These are phyloP conservation scores for Metaphire vulgaris DNA, from an alignment of 1,140 invertebrate genomes.

Conservation along the genomic window DNA sequence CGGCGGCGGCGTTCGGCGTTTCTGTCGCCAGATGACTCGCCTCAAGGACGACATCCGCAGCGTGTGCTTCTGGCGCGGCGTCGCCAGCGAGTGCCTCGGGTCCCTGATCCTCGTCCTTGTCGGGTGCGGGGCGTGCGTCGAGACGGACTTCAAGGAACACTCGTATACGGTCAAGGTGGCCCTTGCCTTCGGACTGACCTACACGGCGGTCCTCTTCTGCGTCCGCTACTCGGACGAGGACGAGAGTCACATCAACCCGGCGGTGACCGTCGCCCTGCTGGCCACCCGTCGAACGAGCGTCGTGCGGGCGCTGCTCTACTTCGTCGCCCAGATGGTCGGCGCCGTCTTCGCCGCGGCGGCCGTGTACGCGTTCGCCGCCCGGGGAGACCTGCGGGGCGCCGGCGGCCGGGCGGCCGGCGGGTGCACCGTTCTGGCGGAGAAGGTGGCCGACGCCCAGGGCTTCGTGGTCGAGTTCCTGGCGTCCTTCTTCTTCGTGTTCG, in stretches of 20 bases:
- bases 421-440: slow-evolving; percentile 12
- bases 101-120: slow-evolving; percentile 74
- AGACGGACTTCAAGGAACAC: slow-evolving; percentile 38
- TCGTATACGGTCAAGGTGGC: slow-evolving; percentile 65
- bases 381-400: not conserved
- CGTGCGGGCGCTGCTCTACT: slow-evolving; percentile 61
- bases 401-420: not conserved
- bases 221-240: slow-evolving; percentile 75
- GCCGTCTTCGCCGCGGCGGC: slow-evolving; percentile 66
- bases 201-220: slow-evolving; percentile 57
- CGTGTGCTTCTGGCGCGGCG: slow-evolving; percentile 65
- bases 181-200: slow-evolving; percentile 73
- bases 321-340: slow-evolving; percentile 68
- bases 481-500: slow-evolving; percentile 23
- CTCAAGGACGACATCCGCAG: slow-evolving; percentile 39
- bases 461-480: slow-evolving; percentile 20
- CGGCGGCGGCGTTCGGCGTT: too few relatives aligned
- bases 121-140: slow-evolving; percentile 66
- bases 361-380: slow-evolving; percentile 42
- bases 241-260: slow-evolving; percentile 72
- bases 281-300: slow-evolving; percentile 15
- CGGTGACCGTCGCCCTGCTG: slow-evolving; percentile 54
- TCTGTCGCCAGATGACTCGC: slow-evolving; percentile 12
- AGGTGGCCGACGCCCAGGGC: slow-evolving; percentile 11
- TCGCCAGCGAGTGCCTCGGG: slow-evolving; percentile 76